Conservation (phyloP, 2,888 invertebrate species). For the Hydraecia micacea region DNA sequence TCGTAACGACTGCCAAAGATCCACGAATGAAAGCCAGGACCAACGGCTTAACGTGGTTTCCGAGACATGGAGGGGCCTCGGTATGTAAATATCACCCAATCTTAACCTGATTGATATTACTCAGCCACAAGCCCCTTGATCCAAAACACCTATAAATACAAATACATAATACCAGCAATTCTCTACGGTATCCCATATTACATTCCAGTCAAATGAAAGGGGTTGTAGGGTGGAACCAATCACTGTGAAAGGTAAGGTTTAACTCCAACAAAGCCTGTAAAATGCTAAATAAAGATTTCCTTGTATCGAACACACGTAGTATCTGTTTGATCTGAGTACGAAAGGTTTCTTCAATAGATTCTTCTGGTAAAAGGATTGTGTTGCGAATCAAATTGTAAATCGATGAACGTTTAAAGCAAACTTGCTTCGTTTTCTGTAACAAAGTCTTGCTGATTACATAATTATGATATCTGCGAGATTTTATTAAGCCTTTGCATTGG, state of each 20-base stretch:
- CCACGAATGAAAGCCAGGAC: background rate
- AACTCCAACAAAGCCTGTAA: constrained; percentile 74
- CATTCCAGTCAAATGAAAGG: constrained; percentile 65
- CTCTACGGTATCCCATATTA: constrained; percentile 36
- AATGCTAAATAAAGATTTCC: constrained; percentile 76
- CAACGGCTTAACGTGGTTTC: background rate
- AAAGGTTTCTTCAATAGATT: constrained; percentile 59
- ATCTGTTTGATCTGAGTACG: constrained; percentile 55
- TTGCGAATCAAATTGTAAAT: constrained; percentile 42
- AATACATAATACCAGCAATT: constrained; percentile 32
- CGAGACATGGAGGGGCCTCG: background rate
- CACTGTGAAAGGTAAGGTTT: constrained; percentile 80
- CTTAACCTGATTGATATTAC: too few relatives aligned
- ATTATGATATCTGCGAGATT: background rate
- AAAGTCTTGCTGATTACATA: background rate
- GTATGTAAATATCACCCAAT: background rate
- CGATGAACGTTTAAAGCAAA: constrained; percentile 12
- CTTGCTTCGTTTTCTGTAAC: background rate
- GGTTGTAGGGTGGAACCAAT: constrained; percentile 76
- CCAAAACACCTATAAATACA: background rate
- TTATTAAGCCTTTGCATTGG: background rate
- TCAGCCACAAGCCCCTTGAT: background rate
- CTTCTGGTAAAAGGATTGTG: constrained; percentile 64
- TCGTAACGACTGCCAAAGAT: background rate
- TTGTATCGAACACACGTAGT: constrained; percentile 71